phyloP scores from a whole-genome alignment of 2,113 vertebrate genomes.

The Telmatochromis brachygnathus region DNA sequence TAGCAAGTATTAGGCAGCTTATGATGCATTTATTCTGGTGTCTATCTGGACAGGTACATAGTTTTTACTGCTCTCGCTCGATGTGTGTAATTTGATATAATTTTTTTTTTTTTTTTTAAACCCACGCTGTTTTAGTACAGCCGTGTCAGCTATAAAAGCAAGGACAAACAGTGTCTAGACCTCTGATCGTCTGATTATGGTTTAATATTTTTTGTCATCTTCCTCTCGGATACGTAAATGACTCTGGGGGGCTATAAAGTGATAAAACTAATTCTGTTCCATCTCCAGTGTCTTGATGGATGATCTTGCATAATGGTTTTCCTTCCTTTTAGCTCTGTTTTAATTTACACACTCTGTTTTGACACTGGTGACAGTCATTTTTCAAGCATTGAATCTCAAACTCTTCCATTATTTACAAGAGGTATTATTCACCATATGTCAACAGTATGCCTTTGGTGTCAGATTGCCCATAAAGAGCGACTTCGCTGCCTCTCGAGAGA shows the following conservation, averaged over 20 bases:
- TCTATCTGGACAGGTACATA: slow-evolving; percentile 5
- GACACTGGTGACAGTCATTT: slow-evolving; percentile 32
- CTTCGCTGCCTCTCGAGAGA: slow-evolving; percentile 58
- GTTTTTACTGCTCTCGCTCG: not conserved
- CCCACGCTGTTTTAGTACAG: not conserved
- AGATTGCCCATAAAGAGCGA: slow-evolving; percentile 62
- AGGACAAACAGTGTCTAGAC: not conserved
- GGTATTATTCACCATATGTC: slow-evolving; percentile 60
- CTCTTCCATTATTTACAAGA: slow-evolving; percentile 58
- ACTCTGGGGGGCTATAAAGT: slow-evolving; percentile 31
- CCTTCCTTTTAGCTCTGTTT: slow-evolving; percentile 6
- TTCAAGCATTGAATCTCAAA: slow-evolving; percentile 39
- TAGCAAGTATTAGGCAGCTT: slow-evolving; percentile 16
- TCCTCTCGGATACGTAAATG: not conserved
- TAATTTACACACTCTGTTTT: slow-evolving; percentile 29
- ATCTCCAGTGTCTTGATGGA: slow-evolving; percentile 18
- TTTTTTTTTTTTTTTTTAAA: too few relatives aligned
- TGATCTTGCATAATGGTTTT: slow-evolving; percentile 15
- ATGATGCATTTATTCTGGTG: not conserved
- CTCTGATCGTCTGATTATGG: slow-evolving; percentile 22
- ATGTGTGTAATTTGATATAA: not conserved
- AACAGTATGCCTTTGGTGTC: slow-evolving; percentile 53
- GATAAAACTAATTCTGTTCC: slow-evolving; percentile 35
- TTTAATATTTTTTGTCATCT: slow-evolving; percentile 47
- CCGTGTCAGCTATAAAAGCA: not conserved